Conservation (phyloP, 2,113 vertebrate species). For the Zapornia atra region DNA sequence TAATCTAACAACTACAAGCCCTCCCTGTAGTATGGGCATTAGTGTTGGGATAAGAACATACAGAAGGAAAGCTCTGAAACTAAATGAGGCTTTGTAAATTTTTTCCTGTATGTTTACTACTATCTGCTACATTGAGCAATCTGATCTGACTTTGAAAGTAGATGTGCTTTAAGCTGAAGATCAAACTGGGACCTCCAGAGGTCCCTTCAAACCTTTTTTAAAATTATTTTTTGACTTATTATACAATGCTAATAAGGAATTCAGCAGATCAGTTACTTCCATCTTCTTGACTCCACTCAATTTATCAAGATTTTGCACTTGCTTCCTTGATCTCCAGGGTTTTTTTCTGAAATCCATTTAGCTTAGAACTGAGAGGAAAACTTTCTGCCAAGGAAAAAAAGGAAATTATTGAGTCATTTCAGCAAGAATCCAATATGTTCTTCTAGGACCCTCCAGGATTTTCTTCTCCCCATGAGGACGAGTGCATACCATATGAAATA, state of each 20-base stretch:
- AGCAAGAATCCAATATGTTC: constrained; percentile 1
- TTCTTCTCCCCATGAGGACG: not conserved
- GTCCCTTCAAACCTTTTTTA: not conserved
- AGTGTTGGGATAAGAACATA: not conserved
- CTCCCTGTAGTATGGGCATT: not conserved
- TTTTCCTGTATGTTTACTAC: not conserved
- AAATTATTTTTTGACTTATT: not conserved
- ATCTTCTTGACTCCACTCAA: not conserved
- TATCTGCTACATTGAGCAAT: not conserved
- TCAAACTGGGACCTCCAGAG: not conserved
- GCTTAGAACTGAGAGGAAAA: not conserved
- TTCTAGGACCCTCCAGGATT: constrained; percentile 26
- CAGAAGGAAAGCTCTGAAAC: not conserved
- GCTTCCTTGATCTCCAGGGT: not conserved
- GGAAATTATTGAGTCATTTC: not conserved
- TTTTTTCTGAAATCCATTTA: not conserved
- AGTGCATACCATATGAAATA: constrained; percentile 31
- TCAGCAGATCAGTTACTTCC: not conserved
- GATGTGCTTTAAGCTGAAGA: not conserved
- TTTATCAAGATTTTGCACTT: not conserved
- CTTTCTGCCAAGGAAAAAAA: not conserved
- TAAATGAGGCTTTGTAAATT: not conserved
- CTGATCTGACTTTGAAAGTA: not conserved
- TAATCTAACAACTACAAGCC: not conserved
- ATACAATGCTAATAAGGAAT: not conserved